Percentiles rank a stretch among this genome's conserved stretches.
phyloP scores from a whole-genome alignment of 2,113 vertebrate species.

The Turdus rufiventris region DNA sequence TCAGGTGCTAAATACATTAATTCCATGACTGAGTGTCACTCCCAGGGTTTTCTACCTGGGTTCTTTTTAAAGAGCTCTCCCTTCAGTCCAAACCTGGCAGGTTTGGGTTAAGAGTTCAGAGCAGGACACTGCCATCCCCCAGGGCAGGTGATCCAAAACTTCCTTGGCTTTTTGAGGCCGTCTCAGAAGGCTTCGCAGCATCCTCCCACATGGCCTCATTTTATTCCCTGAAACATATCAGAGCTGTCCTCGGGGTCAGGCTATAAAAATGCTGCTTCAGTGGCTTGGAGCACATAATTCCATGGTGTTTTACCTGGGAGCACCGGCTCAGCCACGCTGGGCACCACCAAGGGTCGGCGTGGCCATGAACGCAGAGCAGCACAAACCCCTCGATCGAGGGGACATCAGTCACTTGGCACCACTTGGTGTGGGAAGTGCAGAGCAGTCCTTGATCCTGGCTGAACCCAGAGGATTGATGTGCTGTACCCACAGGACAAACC shows the following conservation, averaged over 20 bases:
- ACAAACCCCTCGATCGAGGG: rapidly evolving
- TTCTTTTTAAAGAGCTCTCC: neutral
- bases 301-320: neutral
- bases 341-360: neutral
- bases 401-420: neutral
- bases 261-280: neutral
- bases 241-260: neutral
- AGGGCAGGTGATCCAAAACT: neutral
- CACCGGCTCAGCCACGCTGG: neutral
- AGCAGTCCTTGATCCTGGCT: conserved; percentile 2
- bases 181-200: neutral
- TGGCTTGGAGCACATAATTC: neutral
- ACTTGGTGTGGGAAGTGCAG: neutral
- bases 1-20: neutral
- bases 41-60: neutral
- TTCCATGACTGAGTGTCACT: neutral
- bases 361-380: neutral
- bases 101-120: neutral
- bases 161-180: neutral
- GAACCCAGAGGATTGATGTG: neutral
- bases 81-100: neutral
- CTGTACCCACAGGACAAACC: neutral
- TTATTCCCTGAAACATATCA: neutral
- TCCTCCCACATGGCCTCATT: neutral
- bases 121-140: neutral